These are phyloP conservation scores for Saccopteryx leptura DNA, from an alignment of 2,113 vertebrate species.

Conservation along the genomic window DNA sequence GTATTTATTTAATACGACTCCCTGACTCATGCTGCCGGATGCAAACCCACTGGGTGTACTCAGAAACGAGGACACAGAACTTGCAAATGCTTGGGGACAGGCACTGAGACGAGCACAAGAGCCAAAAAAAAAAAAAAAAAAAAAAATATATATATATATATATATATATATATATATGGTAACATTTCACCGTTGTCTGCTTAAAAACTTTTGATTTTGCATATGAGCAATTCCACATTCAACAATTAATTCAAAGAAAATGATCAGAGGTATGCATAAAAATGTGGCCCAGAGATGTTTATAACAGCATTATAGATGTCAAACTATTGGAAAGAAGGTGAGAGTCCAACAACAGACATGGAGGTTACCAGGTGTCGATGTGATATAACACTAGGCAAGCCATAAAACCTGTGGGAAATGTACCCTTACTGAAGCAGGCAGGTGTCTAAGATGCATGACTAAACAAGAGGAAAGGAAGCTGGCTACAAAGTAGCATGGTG, in stretches of 20 bases:
- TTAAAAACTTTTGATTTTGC: background rate
- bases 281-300: background rate
- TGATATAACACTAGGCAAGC: too few relatives aligned
- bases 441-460: accelerated
- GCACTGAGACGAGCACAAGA: background rate
- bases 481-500: background rate
- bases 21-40: background rate
- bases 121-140: background rate
- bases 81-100: background rate
- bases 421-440: background rate
- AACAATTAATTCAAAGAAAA: background rate
- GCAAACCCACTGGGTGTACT: background rate
- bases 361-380: too few relatives aligned
- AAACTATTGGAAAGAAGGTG: background rate
- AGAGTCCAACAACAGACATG: background rate
- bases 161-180: too few relatives aligned
- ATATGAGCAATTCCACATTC: background rate
- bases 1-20: background rate
- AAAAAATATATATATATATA: background rate
- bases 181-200: too few relatives aligned
- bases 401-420: background rate
- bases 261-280: background rate
- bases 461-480: background rate
- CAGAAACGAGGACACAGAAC: background rate
- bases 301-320: background rate